These are phyloP conservation scores for Acanthoscelides obtectus DNA, from an alignment of 2,888 invertebrate genomes.

Conservation along the genomic window DNA sequence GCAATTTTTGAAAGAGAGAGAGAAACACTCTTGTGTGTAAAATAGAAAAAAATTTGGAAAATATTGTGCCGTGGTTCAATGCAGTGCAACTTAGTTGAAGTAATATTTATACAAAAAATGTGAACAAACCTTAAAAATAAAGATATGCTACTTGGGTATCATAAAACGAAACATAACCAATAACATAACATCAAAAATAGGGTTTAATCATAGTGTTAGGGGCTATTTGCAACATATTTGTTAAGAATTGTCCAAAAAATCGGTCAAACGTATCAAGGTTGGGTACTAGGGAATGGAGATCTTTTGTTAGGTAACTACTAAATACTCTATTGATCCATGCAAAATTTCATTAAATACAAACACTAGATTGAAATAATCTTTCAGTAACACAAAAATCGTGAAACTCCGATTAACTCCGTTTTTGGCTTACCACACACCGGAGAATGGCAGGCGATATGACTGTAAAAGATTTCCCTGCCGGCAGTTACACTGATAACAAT, in stretches of 20 bases:
- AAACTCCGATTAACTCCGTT: too few relatives aligned
- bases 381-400: too few relatives aligned
- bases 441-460: too few relatives aligned
- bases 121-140: conserved; percentile 1
- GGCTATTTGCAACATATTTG: conserved; percentile 4
- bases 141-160: conserved; percentile 45
- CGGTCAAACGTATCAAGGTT: conserved; percentile 4
- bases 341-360: neutral
- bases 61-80: conserved; percentile 41
- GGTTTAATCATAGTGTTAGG: conserved; percentile 11
- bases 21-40: conserved; percentile 29
- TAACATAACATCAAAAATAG: conserved; percentile 10
- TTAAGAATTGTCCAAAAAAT: conserved; percentile 8
- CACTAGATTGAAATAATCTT: too few relatives aligned
- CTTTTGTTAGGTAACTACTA: conserved; percentile 6
- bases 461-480: too few relatives aligned
- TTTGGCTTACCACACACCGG: too few relatives aligned
- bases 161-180: conserved; percentile 21
- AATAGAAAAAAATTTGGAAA: conserved; percentile 15
- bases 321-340: neutral
- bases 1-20: conserved; percentile 3
- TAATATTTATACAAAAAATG: conserved; percentile 14
- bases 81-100: conserved; percentile 40
- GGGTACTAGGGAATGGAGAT: conserved; percentile 5
- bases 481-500: too few relatives aligned